Evolutionary conservation across 2,888 invertebrate genomes (phyloP).

Genomic region (Germaria angustata): DNA sequence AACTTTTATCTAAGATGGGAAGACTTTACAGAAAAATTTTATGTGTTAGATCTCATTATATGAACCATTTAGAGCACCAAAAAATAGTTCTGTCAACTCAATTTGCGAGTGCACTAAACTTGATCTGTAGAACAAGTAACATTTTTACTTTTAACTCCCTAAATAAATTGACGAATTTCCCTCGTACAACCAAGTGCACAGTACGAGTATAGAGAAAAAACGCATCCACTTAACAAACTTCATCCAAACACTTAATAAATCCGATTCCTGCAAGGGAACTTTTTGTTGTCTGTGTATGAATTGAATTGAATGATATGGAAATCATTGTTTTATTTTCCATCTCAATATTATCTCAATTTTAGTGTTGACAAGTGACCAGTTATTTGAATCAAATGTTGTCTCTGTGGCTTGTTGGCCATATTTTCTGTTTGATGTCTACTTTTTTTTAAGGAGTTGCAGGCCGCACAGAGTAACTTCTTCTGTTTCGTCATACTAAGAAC

Average conservation of each 20-base stretch:
- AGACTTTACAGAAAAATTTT: too few relatives aligned
- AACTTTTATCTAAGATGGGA: too few relatives aligned
- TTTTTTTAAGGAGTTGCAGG: neutral
- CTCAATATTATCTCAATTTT: neutral
- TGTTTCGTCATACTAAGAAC: neutral
- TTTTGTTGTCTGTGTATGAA: neutral
- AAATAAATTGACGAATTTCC: neutral
- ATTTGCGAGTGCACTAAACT: too few relatives aligned
- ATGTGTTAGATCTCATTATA: too few relatives aligned
- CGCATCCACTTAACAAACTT: slow-evolving; percentile 11
- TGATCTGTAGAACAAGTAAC: too few relatives aligned
- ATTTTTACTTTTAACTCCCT: too few relatives aligned
- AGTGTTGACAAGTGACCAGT: slow-evolving; percentile 38
- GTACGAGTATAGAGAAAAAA: neutral
- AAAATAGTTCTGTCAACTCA: too few relatives aligned
- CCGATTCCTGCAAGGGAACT: neutral
- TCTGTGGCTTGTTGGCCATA: neutral
- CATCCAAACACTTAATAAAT: slow-evolving; percentile 26
- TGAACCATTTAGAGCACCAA: too few relatives aligned
- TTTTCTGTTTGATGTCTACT: neutral
- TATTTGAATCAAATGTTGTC: neutral
- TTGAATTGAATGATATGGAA: neutral
- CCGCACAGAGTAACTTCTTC: neutral
- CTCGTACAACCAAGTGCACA: neutral
- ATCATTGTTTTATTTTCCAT: slow-evolving; percentile 15